These are phyloP conservation scores for Girardinichthys multiradiatus DNA, from an alignment of 2,113 vertebrate species.

Conservation along the genomic window DNA sequence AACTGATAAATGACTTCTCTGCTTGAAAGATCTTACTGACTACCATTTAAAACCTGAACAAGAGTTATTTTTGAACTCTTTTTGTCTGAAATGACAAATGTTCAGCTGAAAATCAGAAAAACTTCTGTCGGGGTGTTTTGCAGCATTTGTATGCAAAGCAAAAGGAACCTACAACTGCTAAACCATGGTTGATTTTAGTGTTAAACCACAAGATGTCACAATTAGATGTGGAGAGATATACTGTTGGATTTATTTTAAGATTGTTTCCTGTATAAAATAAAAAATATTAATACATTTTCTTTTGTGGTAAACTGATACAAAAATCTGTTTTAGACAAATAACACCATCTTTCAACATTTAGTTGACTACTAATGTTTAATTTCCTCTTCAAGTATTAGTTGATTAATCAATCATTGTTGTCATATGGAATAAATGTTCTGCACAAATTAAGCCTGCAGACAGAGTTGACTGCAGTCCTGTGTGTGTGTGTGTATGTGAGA, in stretches of 20 bases:
- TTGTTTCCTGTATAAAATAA: not conserved
- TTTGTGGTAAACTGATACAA: not conserved
- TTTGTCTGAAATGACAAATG: not conserved
- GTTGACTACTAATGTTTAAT: no score
- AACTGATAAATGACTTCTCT: slow-evolving; percentile 53
- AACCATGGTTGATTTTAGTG: not conserved
- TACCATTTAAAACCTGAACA: not conserved
- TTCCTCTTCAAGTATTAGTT: not conserved
- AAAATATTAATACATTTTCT: not conserved
- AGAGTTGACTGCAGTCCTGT: slow-evolving; percentile 7
- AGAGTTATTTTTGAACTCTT: not conserved
- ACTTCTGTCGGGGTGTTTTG: not conserved
- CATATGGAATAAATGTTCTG: slow-evolving; percentile 22
- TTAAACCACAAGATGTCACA: slow-evolving; percentile 61
- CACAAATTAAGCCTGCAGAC: not conserved
- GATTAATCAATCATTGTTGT: not conserved
- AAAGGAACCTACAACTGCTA: not conserved
- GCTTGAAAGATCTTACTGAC: not conserved
- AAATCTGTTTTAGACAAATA: not conserved
- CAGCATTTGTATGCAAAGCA: not conserved
- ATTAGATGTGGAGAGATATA: slow-evolving; percentile 5
- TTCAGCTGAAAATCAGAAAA: not conserved
- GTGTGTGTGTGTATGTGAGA: no score
- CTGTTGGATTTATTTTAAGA: not conserved
- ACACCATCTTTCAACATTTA: not conserved